Evolutionary conservation across 2,113 vertebrate genomes (phyloP).

Genomic region (Typhlomys cinereus): DNA sequence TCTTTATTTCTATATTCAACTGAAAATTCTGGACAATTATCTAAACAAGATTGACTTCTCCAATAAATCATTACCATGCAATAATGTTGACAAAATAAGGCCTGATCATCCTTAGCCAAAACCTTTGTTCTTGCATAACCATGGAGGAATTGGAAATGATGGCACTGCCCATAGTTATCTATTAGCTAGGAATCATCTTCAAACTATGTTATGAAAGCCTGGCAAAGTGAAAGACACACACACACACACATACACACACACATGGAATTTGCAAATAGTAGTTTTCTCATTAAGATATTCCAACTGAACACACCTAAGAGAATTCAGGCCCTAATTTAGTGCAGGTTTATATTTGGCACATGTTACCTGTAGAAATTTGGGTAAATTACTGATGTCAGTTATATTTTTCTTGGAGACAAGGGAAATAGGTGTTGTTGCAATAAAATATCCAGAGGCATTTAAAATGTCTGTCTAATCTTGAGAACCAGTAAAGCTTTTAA

Average conservation of each 20-base stretch:
- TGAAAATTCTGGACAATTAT: too few relatives aligned
- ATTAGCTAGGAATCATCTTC: not conserved
- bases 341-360: constrained; percentile 87
- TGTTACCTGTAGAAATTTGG: constrained; percentile 93
- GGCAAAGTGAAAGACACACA: constrained; percentile 25
- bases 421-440: constrained; percentile 96
- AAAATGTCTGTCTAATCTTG: constrained; percentile 97
- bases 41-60: not conserved
- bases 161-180: not conserved
- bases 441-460: constrained; percentile 95
- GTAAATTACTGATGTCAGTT: constrained; percentile 96
- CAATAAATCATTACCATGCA: constrained; percentile 60
- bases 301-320: constrained; percentile 54
- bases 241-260: constrained; percentile 47
- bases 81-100: constrained; percentile 60
- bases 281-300: constrained; percentile 74
- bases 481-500: constrained; percentile 99
- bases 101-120: constrained; percentile 45
- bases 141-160: constrained; percentile 49
- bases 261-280: constrained; percentile 78
- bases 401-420: constrained; percentile 90
- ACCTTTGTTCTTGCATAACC: constrained; percentile 42
- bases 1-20: too few relatives aligned
- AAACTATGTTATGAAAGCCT: not conserved
- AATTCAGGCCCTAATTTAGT: constrained; percentile 84